Evolutionary conservation across 2,888 invertebrate species (phyloP), one percentile per base, ranked within the genome.

Genomic region (Eupithecia inturbata): DNA sequence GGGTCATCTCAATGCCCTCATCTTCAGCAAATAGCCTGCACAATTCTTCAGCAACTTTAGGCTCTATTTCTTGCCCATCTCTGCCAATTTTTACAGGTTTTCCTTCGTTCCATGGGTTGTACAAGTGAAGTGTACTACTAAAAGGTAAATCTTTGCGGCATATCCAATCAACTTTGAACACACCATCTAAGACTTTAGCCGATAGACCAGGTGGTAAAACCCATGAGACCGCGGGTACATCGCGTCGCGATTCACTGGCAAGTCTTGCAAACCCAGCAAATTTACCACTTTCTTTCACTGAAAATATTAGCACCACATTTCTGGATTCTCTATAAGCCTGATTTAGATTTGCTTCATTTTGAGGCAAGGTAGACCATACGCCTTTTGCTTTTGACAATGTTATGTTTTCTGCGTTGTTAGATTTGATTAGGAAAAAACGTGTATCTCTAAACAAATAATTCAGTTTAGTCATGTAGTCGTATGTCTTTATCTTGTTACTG

Each of bases 71-170:
- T 95, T 99, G 97, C 0, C 99, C 99, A 95, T 99, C 99, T 78
- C 99, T 96, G n/a, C 99, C 99, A 85, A 99, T 99, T 95, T 99
- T 99, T 0, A 99, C 99, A 73, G 99, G 99, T 92, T 99, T 99
- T 66, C 98, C 98, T 88, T 99, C 99, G 95, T 99, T 99, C 99
- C 99, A 99, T 7, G 98, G 97, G 94, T 99, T 99, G 87, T 98
- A 98, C 76, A 99, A 94, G 90, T 99, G 99, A 82, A 97, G 96
- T 2, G 99, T 99, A 85, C 97, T 97, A 81, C 97, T 97, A 85
- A 99, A 99, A 3, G 98, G 97, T 77, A 99, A 94, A 89, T 99
- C 99, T 85, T 98, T 98, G 84, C 98, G 96, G 88, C 98, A 98
- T 81, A 99, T 97, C 99, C 99, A 99, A 89, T 99, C 99, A 12